These are phyloP conservation scores for Mustela lutreola DNA, from an alignment of 2,113 vertebrate species.

Conservation along the genomic window DNA sequence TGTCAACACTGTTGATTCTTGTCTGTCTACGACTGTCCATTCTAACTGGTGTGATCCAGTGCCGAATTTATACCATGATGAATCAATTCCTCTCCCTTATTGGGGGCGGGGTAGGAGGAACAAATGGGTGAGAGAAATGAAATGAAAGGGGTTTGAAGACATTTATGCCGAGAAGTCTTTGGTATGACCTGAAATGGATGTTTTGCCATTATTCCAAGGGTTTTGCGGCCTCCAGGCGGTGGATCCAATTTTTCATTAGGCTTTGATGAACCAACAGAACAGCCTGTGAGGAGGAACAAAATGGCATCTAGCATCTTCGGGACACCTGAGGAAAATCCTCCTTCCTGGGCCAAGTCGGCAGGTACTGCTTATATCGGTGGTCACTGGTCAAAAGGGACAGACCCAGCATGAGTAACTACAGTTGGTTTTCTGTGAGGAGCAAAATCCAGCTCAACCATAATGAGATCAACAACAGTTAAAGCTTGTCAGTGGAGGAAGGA, in stretches of 20 bases:
- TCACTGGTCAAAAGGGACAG: neutral
- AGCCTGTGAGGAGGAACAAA: constrained; percentile 92
- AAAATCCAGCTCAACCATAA: neutral
- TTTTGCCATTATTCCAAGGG: constrained; percentile 85
- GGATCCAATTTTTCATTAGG: constrained; percentile 96
- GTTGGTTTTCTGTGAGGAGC: neutral
- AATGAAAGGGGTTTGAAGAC: neutral
- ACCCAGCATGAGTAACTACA: neutral
- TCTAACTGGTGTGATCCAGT: neutral
- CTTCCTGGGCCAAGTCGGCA: constrained; percentile 87
- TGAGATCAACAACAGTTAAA: neutral
- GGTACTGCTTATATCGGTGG: constrained; percentile 66
- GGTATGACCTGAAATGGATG: neutral
- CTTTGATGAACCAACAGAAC: constrained; percentile 91
- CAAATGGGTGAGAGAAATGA: neutral
- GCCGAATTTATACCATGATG: no score
- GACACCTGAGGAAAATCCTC: constrained; percentile 94
- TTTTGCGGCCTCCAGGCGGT: constrained; percentile 96
- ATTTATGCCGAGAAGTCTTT: neutral
- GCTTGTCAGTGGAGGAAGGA: neutral
- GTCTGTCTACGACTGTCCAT: neutral
- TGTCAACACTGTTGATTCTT: neutral
- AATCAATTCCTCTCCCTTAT: neutral
- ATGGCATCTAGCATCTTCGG: constrained; percentile 98
- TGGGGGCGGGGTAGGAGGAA: neutral